Evolutionary conservation across 2,797 vertebrate genomes (phyloP).

Genomic region (Pipistrellus kuhlii): DNA sequence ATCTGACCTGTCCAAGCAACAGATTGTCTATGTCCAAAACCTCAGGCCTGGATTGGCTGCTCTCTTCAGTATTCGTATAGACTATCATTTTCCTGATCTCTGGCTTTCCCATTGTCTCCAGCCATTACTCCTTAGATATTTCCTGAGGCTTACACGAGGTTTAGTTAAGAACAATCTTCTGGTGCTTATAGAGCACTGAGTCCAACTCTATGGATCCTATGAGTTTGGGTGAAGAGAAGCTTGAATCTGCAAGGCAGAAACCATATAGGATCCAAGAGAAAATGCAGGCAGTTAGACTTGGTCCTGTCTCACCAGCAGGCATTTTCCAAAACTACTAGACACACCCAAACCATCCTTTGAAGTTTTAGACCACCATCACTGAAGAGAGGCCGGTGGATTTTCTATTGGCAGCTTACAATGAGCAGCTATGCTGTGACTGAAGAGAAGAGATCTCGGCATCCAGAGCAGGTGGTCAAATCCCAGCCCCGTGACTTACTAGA

Average conservation of each 20-base stretch:
- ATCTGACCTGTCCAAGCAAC: neutral
- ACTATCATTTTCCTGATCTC: neutral
- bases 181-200: neutral
- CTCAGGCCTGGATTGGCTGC: accelerated
- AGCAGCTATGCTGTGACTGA: neutral
- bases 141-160: neutral
- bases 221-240: neutral
- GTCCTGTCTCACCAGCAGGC: neutral
- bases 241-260: neutral
- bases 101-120: neutral
- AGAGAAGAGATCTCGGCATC: neutral
- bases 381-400: neutral
- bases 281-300: neutral
- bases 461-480: neutral
- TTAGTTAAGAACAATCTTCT: neutral
- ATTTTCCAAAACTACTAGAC: neutral
- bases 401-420: neutral
- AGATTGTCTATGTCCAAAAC: neutral
- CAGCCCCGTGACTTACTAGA: neutral
- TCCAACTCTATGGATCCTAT: neutral
- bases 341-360: neutral
- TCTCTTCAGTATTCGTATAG: neutral
- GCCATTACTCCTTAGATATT: neutral
- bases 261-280: neutral
- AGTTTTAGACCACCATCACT: neutral